Evolutionary conservation across 2,797 vertebrate species (phyloP), one percentile per base, ranked within the genome.

Genomic region (Tenualosa thibaudeaui): DNA sequence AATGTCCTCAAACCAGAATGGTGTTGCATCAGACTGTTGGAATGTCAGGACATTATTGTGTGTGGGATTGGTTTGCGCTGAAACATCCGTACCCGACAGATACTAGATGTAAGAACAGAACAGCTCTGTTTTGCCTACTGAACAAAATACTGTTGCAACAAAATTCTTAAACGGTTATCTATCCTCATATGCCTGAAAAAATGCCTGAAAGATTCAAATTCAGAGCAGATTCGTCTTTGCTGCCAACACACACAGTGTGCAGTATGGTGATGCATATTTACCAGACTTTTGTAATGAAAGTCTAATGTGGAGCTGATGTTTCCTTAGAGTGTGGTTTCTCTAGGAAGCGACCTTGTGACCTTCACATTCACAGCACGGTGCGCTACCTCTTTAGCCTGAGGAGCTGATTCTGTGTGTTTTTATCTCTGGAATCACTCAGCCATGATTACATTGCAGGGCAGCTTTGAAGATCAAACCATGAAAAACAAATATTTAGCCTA

Each of bases 171-270:
- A 40, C 65, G 31, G 26, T 31, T 37, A 13, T 68, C 26, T 13
- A 5, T 37, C 24, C 26, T 13, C 5, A 13, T 65, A 65, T 19
- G n/a, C 6, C 22, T 58, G 56, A n/a, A 58, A 12, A 58, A 5
- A n/a, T 58, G 60, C 8, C 62, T 31, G 1, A 68, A 68, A 31
- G 24, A 15, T 31, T 12, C 62, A 26, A 68, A 37, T 13, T 68
- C 62, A 31, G 62, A 37, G 13, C 3, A 3, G 62, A 68, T 13
- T 68, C 26, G 31, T 68, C 10, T 31, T 68, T 82, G 43, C 3
- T 86, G 83, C 60, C 85, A 82, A 86, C 85, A 90, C 83, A 90
- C 81, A 89, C 3, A 88, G 37, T 43, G n/a, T 60, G 31, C 40
- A 43, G 53, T 46, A 17, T 51, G 8, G 71, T 83, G 49, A 49